phyloP scores from a whole-genome alignment of 2,888 invertebrate species.

The Hyalella azteca region DNA sequence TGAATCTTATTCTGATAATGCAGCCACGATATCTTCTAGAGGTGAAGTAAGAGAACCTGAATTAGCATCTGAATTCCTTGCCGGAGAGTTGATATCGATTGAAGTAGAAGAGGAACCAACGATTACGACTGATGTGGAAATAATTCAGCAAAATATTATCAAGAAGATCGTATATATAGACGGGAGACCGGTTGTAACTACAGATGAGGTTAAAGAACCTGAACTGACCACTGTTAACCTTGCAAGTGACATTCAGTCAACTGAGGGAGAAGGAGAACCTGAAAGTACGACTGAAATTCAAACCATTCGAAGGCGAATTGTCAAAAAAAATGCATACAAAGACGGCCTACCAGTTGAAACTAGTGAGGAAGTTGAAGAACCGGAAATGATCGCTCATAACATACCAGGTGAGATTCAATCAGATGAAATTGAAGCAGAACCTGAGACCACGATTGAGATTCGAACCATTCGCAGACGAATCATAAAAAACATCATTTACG shows the following conservation, averaged over 20 bases:
- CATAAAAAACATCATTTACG: constrained; percentile 45
- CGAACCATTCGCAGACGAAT: constrained; percentile 42
- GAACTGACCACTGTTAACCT: constrained; percentile 25
- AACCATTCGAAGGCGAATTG: constrained; percentile 41
- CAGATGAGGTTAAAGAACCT: not conserved
- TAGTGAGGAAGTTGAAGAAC: constrained; percentile 40
- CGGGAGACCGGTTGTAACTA: not conserved
- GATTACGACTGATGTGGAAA: not conserved
- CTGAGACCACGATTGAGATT: not conserved
- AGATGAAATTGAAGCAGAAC: not conserved
- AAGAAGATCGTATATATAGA: constrained; percentile 27
- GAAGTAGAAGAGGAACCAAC: too few species aligned
- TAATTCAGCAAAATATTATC: constrained; percentile 33
- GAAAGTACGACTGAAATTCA: constrained; percentile 38
- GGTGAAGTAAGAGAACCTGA: constrained; percentile 38
- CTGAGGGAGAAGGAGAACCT: constrained; percentile 42
- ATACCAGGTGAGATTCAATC: not conserved
- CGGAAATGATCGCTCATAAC: constrained; percentile 34
- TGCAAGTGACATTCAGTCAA: constrained; percentile 48
- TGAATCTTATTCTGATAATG: too few species aligned
- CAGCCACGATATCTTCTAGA: too few species aligned
- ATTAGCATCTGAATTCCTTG: not conserved
- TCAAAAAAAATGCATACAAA: constrained; percentile 44
- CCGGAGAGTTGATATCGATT: not conserved
- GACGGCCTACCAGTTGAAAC: constrained; percentile 46